Percentiles rank a stretch among this genome's conserved stretches.
These are phyloP conservation scores for Amphibalanus amphitrite DNA, from an alignment of 1,140 invertebrate genomes.

Conservation along the genomic window DNA sequence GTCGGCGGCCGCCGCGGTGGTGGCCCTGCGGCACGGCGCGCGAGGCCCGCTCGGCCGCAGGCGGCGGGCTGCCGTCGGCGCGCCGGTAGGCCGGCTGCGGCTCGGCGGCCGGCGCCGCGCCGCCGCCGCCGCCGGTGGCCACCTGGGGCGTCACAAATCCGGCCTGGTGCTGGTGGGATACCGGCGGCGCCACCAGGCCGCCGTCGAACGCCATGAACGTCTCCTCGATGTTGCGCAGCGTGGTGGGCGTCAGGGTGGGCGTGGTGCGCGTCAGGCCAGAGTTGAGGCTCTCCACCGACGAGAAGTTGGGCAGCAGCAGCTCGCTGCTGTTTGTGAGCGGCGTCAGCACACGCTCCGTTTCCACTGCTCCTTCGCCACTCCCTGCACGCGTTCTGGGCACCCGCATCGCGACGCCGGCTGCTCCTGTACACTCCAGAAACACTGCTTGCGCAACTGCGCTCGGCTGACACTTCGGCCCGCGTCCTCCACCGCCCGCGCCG, in stretches of 20 bases:
- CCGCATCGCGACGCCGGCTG: not conserved
- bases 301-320: too few relatives aligned
- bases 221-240: constrained; percentile 77
- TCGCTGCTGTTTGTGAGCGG: constrained; percentile 7
- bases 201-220: constrained; percentile 40
- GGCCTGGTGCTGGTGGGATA: constrained; percentile 56
- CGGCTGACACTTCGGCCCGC: too few relatives aligned
- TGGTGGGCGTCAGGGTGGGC: constrained; percentile 80
- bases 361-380: not conserved
- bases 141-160: constrained; percentile 69
- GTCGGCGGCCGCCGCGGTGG: not conserved
- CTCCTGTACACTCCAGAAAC: not conserved
- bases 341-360: not conserved
- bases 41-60: not conserved
- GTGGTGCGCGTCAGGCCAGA: constrained; percentile 70
- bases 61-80: not conserved
- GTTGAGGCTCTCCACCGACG: constrained; percentile 15
- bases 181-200: constrained; percentile 31
- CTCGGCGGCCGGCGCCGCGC: not conserved
- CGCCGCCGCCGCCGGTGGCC: not conserved
- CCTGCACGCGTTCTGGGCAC: not conserved
- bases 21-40: not conserved
- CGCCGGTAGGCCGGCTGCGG: not conserved
- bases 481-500: too few relatives aligned
- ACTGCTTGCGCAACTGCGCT: not conserved